Conservation (phyloP, 2,113 vertebrate genomes). For the Corapipo altera region DNA sequence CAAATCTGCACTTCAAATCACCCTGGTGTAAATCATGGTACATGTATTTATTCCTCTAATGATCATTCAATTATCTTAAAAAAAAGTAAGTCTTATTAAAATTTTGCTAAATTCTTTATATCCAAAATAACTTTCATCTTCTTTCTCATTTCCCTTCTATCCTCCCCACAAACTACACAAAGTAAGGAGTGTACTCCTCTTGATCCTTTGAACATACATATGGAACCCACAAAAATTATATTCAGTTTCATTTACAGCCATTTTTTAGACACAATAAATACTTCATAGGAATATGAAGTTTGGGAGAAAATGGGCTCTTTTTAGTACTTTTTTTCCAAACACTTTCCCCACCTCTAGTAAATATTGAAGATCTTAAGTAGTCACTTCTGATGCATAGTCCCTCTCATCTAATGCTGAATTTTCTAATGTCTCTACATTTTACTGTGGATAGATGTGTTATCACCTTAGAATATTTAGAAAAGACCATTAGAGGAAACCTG, state of each 20-base stretch:
- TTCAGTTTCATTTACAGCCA: background rate
- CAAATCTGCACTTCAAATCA: background rate
- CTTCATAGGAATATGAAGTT: background rate
- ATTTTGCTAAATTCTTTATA: background rate
- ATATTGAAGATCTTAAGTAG: background rate
- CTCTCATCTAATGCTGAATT: background rate
- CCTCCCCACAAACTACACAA: background rate
- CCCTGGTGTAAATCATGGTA: background rate
- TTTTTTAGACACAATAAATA: background rate
- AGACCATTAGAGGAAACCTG: background rate
- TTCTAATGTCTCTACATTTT: background rate
- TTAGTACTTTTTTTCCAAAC: background rate
- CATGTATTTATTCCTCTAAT: background rate
- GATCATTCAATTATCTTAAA: background rate
- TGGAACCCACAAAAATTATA: background rate
- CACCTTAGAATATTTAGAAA: background rate
- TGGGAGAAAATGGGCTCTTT: background rate
- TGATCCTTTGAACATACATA: background rate
- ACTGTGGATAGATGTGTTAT: background rate
- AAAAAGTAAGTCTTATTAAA: background rate
- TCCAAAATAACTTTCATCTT: background rate
- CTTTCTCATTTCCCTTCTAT: background rate
- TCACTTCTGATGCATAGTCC: background rate
- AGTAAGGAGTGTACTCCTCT: rapidly evolving
- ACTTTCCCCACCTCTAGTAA: background rate